Percentiles rank a stretch among this genome's conserved stretches.
These are phyloP conservation scores for Danio aesculapii DNA, from an alignment of 2,797 vertebrate species.

Conservation along the genomic window DNA sequence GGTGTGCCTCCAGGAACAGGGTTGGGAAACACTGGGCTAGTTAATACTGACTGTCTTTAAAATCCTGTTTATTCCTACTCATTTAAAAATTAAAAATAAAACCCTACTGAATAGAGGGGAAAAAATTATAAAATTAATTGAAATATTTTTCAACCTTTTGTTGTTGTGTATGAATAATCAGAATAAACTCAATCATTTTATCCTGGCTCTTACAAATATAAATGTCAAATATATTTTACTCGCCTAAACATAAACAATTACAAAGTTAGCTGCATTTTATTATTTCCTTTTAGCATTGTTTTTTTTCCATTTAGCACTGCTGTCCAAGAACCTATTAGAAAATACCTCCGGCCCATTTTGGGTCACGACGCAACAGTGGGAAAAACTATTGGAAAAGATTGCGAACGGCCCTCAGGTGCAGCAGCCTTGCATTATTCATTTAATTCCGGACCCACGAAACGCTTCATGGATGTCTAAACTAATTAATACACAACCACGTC, in stretches of 20 bases:
- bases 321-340: constrained; percentile 11
- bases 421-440: constrained; percentile 24
- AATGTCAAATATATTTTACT: background rate
- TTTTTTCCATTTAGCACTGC: background rate
- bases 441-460: constrained; percentile 29
- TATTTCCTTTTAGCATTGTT: background rate
- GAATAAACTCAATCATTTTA: background rate
- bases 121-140: background rate
- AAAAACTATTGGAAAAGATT: constrained; percentile 19
- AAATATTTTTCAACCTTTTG: background rate
- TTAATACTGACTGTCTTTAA: too few relatives aligned
- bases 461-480: constrained; percentile 29
- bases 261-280: background rate
- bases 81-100: background rate
- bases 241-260: background rate
- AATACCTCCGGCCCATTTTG: constrained; percentile 2
- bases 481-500: constrained; percentile 1
- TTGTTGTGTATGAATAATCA: background rate
- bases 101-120: background rate
- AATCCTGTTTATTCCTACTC: too few relatives aligned
- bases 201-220: background rate
- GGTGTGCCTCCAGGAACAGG: too few relatives aligned
- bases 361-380: background rate
- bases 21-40: too few relatives aligned
- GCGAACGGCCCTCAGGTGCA: background rate